Base-by-base conservation (phyloP, 1,140 invertebrate genomes). In the Eurosta solidaginis region DNA sequence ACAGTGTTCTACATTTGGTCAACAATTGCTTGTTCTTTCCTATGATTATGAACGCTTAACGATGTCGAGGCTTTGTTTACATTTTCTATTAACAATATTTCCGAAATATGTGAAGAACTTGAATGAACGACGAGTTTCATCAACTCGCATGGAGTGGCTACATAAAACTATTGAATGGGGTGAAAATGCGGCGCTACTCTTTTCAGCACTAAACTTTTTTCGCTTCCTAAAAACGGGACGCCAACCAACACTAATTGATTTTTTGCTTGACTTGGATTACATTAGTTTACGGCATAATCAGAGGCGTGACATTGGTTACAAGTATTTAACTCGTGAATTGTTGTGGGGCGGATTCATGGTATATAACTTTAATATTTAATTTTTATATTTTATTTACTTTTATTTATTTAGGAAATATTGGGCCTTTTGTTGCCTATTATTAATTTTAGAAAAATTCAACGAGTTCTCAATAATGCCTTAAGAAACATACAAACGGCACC, bases 331-430 rank as follows among this genome's bases (percentile, higher is more conserved):
- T 17, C 87, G 92, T 78, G 92, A 93, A 87, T 80, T 93, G 42
- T 84, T 93, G 14, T 93, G 92, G 92, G 91, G 92, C 83, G 91
- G 92, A 81, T 91, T 92, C 83, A 91, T 92, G 87, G 92, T 92
- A 87, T 89, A 90, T 77, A 3, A 52, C 1, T 68, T 2, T 22
- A 49, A 25, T 7, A 27, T 14, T 42, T 9, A n/a, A 59, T 44
- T 47, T 1, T 73, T n/a, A 47, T 40, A 36, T 20, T 9, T 33
- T 47, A 33, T 1, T 25, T 59, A 45, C 29, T 29, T 78, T 25
- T 42, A 29, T 33, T n/a, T 14, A 40, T 77, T 84, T 83, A 92
- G 91, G 91, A 92, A 88, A 87, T 92, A 79, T 85, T 92, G 68
- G 89, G 90, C 10, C 89, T 91, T 29, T 82, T 89, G 20, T 81